phyloP scores from a whole-genome alignment of 2,888 invertebrate genomes.

The Pteria penguin region DNA sequence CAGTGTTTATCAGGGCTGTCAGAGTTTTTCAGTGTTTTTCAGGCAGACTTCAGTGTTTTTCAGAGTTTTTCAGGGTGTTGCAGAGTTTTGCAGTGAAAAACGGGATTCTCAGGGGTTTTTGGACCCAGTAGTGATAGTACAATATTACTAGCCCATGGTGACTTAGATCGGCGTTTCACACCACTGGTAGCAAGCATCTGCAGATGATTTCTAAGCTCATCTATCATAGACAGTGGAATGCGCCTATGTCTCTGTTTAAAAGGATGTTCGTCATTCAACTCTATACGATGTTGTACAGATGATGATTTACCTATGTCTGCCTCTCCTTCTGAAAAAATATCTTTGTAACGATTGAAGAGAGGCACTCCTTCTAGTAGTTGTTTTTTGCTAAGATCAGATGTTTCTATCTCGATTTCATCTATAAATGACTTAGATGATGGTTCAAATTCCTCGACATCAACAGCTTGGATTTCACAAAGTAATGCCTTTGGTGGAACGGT shows the following conservation, averaged over 20 bases:
- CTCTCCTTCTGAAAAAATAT: slow-evolving; percentile 23
- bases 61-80: too few species aligned
- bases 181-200: slow-evolving; percentile 10
- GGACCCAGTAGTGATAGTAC: too few species aligned
- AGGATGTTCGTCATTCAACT: slow-evolving; percentile 14
- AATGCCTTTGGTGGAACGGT: slow-evolving; percentile 7
- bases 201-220: slow-evolving; percentile 29
- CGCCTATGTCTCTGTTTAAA: slow-evolving; percentile 27
- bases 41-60: too few species aligned
- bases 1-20: too few species aligned
- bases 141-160: slow-evolving; percentile 20
- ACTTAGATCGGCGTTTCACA: slow-evolving; percentile 13
- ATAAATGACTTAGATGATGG: background rate
- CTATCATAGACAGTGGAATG: slow-evolving; percentile 23
- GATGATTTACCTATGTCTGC: slow-evolving; percentile 23
- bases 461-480: slow-evolving; percentile 15
- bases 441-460: slow-evolving; percentile 1
- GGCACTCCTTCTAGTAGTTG: background rate
- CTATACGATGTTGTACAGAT: slow-evolving; percentile 27
- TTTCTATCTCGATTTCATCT: background rate
- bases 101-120: too few species aligned
- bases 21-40: too few species aligned
- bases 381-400: slow-evolving; percentile 1
- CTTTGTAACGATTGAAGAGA: background rate
- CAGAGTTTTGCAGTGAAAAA: too few species aligned